These are phyloP conservation scores for Leuctra nigra DNA, from an alignment of 2,888 invertebrate genomes.

Conservation along the genomic window DNA sequence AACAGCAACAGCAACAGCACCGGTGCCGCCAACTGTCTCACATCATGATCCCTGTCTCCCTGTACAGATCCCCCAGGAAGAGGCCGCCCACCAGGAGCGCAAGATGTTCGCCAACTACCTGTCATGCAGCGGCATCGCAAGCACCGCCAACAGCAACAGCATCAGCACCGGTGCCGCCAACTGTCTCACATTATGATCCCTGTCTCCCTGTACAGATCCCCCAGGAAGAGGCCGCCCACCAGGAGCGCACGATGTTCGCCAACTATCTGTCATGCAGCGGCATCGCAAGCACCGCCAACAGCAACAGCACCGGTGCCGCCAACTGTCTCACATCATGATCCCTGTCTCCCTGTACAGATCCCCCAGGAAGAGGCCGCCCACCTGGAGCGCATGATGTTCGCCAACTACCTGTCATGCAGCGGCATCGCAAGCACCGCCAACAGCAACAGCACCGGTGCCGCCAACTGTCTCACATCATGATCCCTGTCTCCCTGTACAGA, in stretches of 20 bases:
- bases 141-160: background rate
- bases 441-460: conserved; percentile 13
- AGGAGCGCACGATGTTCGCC: conserved; percentile 32
- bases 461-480: conserved; percentile 30
- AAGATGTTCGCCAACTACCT: conserved; percentile 32
- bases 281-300: conserved; percentile 14
- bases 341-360: conserved; percentile 29
- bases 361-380: conserved; percentile 28
- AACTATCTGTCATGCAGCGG: conserved; percentile 30
- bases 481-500: conserved; percentile 27
- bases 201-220: conserved; percentile 30
- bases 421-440: conserved; percentile 18
- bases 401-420: conserved; percentile 31
- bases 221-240: conserved; percentile 27
- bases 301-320: conserved; percentile 17
- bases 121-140: conserved; percentile 27
- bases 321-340: too few relatives aligned
- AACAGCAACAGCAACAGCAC: too few relatives aligned
- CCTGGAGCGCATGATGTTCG: conserved; percentile 32
- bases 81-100: conserved; percentile 30
- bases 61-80: conserved; percentile 30
- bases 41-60: too few relatives aligned
- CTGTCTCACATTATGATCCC: too few relatives aligned
- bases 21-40: too few relatives aligned
- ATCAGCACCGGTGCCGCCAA: too few relatives aligned